Base-by-base conservation (phyloP, 2,113 vertebrate genomes). In the Poeciliopsis prolifica region DNA sequence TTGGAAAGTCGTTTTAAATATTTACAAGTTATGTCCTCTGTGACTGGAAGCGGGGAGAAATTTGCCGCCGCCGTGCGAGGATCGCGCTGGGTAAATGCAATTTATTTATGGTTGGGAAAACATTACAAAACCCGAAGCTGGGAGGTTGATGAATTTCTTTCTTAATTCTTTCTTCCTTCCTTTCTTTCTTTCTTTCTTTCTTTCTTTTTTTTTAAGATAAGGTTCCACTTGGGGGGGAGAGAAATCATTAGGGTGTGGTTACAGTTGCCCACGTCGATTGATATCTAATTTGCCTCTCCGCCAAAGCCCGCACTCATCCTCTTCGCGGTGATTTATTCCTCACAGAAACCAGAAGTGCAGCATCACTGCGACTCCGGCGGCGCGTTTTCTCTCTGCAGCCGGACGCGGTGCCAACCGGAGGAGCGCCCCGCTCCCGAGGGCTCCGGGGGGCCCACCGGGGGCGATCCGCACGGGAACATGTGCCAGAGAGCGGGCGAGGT, bases 351-450 rank as follows among this genome's bases (percentile, higher is more conserved):
- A 72, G 95, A 95, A 29, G 92, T 78, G 81, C 87, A 94, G 74
- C 96, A 95, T 77, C 95, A 95, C 62, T 89, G 92, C 81, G 95
- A 95, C 88, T 77, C 93, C 61, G 44, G 44, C 44, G 17, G 44
- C 17, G 94, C 95, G 61, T 92, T 94, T 40, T 8, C 72, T 2
- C 60, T 26, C 61, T 4, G 71, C 0, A 93, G 94, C 33, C 69
- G 70, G 82, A 70, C 92, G 92, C 78, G 93, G 92, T 22, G 30
- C 29, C 73, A 35, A 1, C 26, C 76, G 42, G 61, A 63, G 69
- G 83, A 89, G 73, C 96, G 96, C 72, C 96, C 95, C 8, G 84
- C 94, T 66, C 97, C 97, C 0, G 96, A 97, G 91, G 96, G 97
- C 61, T 95, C 95, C 5, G 96, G 82, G 5, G 78, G 95, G 31